Evolutionary conservation across 2,888 invertebrate genomes (phyloP), one percentile per base, ranked within the genome.

Genomic region (Nowickia ferox): DNA sequence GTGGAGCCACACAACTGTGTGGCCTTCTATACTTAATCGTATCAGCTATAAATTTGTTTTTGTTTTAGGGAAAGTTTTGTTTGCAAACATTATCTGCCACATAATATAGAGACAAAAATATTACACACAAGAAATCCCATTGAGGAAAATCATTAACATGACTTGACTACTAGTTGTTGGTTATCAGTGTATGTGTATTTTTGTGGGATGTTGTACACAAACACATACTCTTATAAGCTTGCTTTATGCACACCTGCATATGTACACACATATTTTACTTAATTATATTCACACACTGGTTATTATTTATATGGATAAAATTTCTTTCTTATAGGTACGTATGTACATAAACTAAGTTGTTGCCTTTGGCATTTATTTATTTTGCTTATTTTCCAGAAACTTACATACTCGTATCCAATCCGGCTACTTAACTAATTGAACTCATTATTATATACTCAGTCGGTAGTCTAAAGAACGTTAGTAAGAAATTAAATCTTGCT

Each of bases 401-500:
- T 55, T 22, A 53, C n/a, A n/a, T 53, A 44, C 5, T 65, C n/a
- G 17, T 53, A 44, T 2, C 11, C n/a, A 15, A 9, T 13, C 19
- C 19, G 53, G 17, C 19, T 57, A 38, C 40, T 46, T 79, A 63
- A 79, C 78, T 84, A 55, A 55, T 55, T 55, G 19, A 22, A 22
- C 55, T 55, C 19, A 55, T 55, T 4, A 68, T 75, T 77, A 74
- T 84, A n/a, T 84, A 71, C 79, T 22, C 75, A 75, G 79, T 84
- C 22, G 22, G 69, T 74, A 30, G 42, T 48, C 51, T 13, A 59
- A 44, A 84, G 55, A 22, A 22, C 22, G 22, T 22, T 22, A 22
- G 22, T 22, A 22, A 46, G 66, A 46, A 55, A 48, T 19, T 17
- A 55, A 63, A 63, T 40, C 46, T 44, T 38, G 30, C 42, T 48